Evolutionary conservation across 2,113 vertebrate genomes (phyloP).

Genomic region (Lagopus muta): DNA sequence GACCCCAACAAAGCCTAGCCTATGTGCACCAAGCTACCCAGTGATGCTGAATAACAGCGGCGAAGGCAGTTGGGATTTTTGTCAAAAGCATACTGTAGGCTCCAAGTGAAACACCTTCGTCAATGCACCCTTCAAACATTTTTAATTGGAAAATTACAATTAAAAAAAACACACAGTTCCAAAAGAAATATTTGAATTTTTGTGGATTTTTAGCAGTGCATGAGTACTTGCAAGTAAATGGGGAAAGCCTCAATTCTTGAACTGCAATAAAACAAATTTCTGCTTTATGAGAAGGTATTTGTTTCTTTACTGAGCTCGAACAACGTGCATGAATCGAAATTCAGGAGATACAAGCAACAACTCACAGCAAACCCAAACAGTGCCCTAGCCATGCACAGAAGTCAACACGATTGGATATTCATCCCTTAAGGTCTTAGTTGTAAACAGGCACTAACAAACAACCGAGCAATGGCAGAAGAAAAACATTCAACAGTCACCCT

Average conservation of each 20-base stretch:
- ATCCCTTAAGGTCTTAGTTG: not conserved
- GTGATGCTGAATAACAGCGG: not conserved
- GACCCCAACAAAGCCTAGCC: not conserved
- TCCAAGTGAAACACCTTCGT: not conserved
- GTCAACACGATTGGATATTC: not conserved
- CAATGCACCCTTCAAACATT: not conserved
- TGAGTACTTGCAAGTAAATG: not conserved
- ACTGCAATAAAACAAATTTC: not conserved
- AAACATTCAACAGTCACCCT: constrained; percentile 17
- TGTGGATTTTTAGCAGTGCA: not conserved
- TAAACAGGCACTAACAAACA: constrained; percentile 50
- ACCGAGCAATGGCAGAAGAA: constrained; percentile 19
- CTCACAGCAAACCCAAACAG: not conserved
- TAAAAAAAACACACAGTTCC: too few relatives aligned
- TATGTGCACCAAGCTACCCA: not conserved
- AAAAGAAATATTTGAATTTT: not conserved
- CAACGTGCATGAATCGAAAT: not conserved
- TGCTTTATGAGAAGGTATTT: not conserved
- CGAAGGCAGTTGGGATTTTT: not conserved
- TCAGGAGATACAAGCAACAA: not conserved
- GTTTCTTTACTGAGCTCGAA: not conserved
- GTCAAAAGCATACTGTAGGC: not conserved
- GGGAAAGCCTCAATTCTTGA: not conserved
- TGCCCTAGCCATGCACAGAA: not conserved
- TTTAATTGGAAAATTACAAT: not conserved